phyloP scores from a whole-genome alignment of 2,113 vertebrate species.

The Scalopus aquaticus region DNA sequence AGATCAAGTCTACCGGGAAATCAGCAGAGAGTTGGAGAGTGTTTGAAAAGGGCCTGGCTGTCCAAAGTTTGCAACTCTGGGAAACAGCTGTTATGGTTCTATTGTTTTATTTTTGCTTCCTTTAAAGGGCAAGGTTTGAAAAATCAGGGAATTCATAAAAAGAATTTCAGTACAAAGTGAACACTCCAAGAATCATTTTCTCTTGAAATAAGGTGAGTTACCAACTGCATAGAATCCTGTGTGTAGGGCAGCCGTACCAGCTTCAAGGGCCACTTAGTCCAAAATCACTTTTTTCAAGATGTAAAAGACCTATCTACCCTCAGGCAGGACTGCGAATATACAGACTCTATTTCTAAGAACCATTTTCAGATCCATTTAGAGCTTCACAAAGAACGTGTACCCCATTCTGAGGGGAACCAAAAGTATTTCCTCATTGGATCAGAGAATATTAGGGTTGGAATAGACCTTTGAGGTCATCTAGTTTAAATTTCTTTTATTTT shows the following conservation, averaged over 20 bases:
- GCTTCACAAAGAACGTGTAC: not conserved
- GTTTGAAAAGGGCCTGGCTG: slow-evolving; percentile 76
- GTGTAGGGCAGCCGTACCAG: not conserved
- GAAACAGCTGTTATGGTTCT: slow-evolving; percentile 65
- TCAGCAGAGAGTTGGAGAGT: slow-evolving; percentile 64
- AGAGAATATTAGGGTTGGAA: slow-evolving; percentile 25
- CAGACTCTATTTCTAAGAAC: slow-evolving; percentile 26
- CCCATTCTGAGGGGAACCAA: not conserved
- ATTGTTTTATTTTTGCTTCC: slow-evolving; percentile 75
- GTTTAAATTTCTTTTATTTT: slow-evolving; percentile 39
- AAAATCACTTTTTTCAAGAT: slow-evolving; percentile 39
- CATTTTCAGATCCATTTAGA: slow-evolving; percentile 50
- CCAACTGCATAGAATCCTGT: not conserved
- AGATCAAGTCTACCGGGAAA: slow-evolving; percentile 80
- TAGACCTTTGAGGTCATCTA: not conserved
- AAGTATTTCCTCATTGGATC: slow-evolving; percentile 1
- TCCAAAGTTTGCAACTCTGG: slow-evolving; percentile 70
- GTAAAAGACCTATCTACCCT: slow-evolving; percentile 48
- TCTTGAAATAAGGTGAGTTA: slow-evolving; percentile 55
- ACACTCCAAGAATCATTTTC: slow-evolving; percentile 58
- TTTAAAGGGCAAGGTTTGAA: slow-evolving; percentile 73
- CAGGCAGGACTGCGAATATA: not conserved
- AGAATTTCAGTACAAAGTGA: slow-evolving; percentile 52
- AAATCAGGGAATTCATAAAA: slow-evolving; percentile 57
- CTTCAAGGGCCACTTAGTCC: not conserved